Conservation (phyloP, 2,888 invertebrate genomes). For the Acrobasis consociella region DNA sequence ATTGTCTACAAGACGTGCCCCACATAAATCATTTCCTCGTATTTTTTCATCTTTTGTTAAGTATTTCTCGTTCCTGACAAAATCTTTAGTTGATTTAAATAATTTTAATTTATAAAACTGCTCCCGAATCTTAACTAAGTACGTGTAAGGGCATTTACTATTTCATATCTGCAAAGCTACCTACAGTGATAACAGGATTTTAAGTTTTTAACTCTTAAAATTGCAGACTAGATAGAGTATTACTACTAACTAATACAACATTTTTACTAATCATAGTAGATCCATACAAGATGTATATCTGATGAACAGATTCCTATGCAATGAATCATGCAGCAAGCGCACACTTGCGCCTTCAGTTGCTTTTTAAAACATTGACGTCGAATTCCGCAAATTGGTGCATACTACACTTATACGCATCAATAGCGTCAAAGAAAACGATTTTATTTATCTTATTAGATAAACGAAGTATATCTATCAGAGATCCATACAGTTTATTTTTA, state of each 20-base stretch:
- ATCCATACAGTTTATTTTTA: background rate
- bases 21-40: no score
- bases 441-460: background rate
- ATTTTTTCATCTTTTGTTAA: no score
- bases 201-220: background rate
- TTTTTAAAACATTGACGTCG: conserved; percentile 64
- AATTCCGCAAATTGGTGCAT: conserved; percentile 48
- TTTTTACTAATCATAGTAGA: no score
- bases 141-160: conserved; percentile 33
- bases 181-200: conserved; percentile 4
- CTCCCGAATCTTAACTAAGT: no score
- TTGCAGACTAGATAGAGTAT: background rate
- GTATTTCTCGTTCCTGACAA: no score
- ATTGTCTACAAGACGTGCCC: no score
- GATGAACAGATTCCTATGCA: conserved; percentile 43
- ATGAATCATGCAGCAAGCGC: conserved; percentile 49
- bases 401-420: conserved; percentile 40
- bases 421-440: conserved; percentile 43
- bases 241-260: no score
- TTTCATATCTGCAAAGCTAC: conserved; percentile 30
- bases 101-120: no score
- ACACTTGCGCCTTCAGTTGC: conserved; percentile 47
- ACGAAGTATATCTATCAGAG: background rate
- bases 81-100: no score
- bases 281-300: conserved; percentile 30